phyloP scores from a whole-genome alignment of 2,797 vertebrate genomes.

The Mus minutoides region DNA sequence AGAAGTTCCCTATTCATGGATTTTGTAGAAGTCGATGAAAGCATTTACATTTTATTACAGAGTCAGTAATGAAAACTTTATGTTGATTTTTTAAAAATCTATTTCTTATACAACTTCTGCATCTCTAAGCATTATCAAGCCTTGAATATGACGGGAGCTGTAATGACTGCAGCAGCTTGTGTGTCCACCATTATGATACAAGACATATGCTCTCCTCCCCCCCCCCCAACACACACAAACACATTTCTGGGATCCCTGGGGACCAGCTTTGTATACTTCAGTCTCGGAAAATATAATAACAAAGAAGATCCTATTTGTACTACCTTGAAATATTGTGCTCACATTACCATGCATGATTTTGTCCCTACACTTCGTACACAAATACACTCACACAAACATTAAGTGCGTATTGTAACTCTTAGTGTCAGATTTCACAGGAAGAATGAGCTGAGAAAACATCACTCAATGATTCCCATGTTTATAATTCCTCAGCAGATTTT shows the following conservation, averaged over 20 bases:
- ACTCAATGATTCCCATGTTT: constrained; percentile 32
- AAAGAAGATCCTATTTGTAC: neutral
- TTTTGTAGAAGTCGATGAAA: constrained; percentile 44
- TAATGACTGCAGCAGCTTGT: neutral
- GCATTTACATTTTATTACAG: constrained; percentile 31
- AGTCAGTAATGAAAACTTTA: constrained; percentile 18
- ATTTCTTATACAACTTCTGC: constrained; percentile 41
- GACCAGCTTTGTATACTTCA: neutral
- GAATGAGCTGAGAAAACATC: constrained; percentile 41
- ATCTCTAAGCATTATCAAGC: constrained; percentile 4
- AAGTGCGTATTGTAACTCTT: neutral
- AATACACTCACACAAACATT: constrained; percentile 29
- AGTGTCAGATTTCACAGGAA: neutral
- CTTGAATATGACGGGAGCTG: neutral
- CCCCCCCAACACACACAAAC: neutral
- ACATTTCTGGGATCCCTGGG: neutral
- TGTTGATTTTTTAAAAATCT: neutral
- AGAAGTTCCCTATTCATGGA: neutral
- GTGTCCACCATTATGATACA: neutral
- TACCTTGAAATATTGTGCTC: neutral
- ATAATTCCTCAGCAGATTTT: constrained; percentile 30
- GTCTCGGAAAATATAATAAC: neutral
- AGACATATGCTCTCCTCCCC: neutral
- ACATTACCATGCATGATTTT: neutral
- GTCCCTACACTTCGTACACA: neutral